phyloP scores from a whole-genome alignment of 2,113 vertebrate genomes.

The Brachirus orientalis region DNA sequence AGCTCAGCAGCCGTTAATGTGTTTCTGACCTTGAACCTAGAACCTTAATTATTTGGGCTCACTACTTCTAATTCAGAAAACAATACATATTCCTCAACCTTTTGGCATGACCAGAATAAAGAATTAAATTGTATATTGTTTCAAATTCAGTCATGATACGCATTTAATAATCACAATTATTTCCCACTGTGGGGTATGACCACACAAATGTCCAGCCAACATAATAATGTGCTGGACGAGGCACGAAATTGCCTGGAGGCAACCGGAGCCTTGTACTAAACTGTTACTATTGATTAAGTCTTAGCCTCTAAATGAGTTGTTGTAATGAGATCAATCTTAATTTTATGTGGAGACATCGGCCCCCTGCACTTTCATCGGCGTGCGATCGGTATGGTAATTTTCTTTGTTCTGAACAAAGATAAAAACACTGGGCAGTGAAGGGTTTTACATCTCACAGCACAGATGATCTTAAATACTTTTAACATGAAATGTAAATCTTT shows the following conservation, averaged over 20 bases:
- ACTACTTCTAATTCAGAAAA: no score
- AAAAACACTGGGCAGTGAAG: not conserved
- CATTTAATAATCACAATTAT: slow-evolving; percentile 34
- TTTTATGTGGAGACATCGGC: slow-evolving; percentile 53
- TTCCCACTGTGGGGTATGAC: slow-evolving; percentile 30
- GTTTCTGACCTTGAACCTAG: no score
- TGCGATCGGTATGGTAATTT: slow-evolving; percentile 26
- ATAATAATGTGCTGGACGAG: slow-evolving; percentile 44
- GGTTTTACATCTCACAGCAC: slow-evolving; percentile 3
- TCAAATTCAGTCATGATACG: slow-evolving; percentile 8
- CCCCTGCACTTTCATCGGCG: slow-evolving; percentile 14
- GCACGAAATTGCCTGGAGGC: slow-evolving; percentile 44
- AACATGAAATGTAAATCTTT: not conserved
- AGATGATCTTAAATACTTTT: not conserved
- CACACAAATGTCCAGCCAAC: slow-evolving; percentile 28
- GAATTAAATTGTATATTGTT: not conserved
- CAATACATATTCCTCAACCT: not conserved
- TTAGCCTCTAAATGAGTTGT: slow-evolving; percentile 69
- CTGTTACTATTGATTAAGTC: slow-evolving; percentile 71
- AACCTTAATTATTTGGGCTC: no score
- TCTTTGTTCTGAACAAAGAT: slow-evolving; percentile 25
- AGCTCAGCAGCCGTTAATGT: no score
- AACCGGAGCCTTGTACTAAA: slow-evolving; percentile 66
- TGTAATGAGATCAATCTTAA: slow-evolving; percentile 74
- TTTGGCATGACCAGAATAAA: not conserved